Evolutionary conservation across 1,140 invertebrate genomes (phyloP).

Genomic region (Paramacrobiotus metropolitanus): DNA sequence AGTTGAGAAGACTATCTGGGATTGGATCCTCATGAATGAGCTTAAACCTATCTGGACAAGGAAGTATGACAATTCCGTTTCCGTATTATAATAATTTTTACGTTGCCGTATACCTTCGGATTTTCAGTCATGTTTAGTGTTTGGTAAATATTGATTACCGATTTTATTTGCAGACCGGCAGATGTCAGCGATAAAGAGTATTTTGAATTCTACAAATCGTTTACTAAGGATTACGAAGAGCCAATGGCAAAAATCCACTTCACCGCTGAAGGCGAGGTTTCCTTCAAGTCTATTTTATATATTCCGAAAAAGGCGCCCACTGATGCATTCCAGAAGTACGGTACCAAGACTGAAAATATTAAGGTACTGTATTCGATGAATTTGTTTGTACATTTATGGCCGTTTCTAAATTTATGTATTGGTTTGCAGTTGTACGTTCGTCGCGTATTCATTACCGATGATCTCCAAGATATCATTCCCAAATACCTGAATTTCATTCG

Average conservation of each 20-base stretch:
- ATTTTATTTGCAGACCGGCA: conserved; percentile 29
- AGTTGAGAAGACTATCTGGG: conserved; percentile 87
- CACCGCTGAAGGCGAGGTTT: conserved; percentile 91
- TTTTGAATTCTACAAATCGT: conserved; percentile 70
- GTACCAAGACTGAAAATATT: conserved; percentile 76
- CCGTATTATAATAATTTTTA: neutral
- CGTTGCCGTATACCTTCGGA: neutral
- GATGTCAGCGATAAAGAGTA: conserved; percentile 74
- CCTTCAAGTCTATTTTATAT: conserved; percentile 84
- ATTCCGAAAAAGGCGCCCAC: conserved; percentile 63
- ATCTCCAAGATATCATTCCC: conserved; percentile 98
- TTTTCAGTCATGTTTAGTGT: neutral
- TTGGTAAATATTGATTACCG: conserved; percentile 4
- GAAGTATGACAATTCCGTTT: conserved; percentile 33
- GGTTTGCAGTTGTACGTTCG: conserved; percentile 54
- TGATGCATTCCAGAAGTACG: conserved; percentile 86
- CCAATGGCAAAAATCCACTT: conserved; percentile 80
- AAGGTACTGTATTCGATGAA: conserved; percentile 35
- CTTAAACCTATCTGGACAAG: conserved; percentile 92
- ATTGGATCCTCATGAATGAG: conserved; percentile 89
- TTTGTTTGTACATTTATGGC: neutral
- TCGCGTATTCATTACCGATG: conserved; percentile 94
- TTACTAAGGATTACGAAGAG: conserved; percentile 69
- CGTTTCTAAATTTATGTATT: neutral
- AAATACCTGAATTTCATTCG: conserved; percentile 82